Evolutionary conservation across 1,140 invertebrate species (phyloP).

Genomic region (Probaryconus sp.): DNA sequence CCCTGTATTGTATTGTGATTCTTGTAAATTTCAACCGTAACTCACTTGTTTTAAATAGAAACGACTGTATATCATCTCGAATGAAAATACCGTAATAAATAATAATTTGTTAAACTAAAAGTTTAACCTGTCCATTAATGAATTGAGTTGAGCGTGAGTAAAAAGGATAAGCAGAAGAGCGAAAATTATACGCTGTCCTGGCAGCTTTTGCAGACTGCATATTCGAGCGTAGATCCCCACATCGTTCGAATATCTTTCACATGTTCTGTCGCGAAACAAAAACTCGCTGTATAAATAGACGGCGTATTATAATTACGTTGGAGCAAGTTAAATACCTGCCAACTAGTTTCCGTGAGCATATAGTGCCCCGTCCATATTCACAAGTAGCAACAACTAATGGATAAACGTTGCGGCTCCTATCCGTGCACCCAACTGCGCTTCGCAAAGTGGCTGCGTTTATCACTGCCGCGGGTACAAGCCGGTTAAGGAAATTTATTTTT

Average conservation of each 20-base stretch:
- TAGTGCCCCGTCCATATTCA: constrained; percentile 52
- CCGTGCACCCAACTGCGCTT: constrained; percentile 43
- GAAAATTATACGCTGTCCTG: constrained; percentile 44
- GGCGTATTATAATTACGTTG: constrained; percentile 63
- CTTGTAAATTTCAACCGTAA: no score
- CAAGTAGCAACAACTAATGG: constrained; percentile 63
- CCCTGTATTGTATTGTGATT: no score
- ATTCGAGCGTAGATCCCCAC: constrained; percentile 32
- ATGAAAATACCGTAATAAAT: no score
- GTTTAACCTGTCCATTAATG: constrained; percentile 32
- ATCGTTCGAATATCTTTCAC: constrained; percentile 48
- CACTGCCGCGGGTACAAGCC: constrained; percentile 46
- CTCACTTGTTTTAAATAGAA: no score
- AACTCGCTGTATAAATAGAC: constrained; percentile 57
- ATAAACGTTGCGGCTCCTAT: constrained; percentile 46
- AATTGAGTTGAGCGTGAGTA: constrained; percentile 39
- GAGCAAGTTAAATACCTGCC: constrained; percentile 67
- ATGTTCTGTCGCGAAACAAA: constrained; percentile 42
- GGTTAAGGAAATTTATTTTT: constrained; percentile 35
- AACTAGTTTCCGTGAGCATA: constrained; percentile 65
- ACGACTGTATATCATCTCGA: no score
- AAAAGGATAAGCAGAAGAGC: constrained; percentile 21
- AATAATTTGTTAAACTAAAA: no score
- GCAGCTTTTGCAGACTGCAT: constrained; percentile 36
- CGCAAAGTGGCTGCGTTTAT: constrained; percentile 48